These are phyloP conservation scores for Mellivora capensis DNA, from an alignment of 2,113 vertebrate species.

Conservation along the genomic window DNA sequence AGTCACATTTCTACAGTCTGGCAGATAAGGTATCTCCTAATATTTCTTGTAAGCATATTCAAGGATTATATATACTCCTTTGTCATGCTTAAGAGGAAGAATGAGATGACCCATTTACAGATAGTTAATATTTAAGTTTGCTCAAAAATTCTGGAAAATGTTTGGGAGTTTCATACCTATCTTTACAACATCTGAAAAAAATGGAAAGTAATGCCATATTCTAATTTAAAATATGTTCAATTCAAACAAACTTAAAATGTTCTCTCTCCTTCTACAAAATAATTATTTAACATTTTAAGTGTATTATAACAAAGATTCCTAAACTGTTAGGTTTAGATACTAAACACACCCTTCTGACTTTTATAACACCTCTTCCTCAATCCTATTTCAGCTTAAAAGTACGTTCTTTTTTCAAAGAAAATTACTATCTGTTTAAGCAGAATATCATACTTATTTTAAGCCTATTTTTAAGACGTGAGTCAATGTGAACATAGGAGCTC, in stretches of 20 bases:
- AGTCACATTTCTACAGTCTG: conserved; percentile 50
- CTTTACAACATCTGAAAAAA: not conserved
- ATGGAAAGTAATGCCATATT: not conserved
- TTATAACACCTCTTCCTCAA: not conserved
- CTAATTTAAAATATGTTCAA: conserved; percentile 9
- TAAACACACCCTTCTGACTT: not conserved
- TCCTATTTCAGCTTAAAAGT: conserved; percentile 13
- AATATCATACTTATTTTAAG: conserved; percentile 69
- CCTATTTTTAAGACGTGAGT: conserved; percentile 56
- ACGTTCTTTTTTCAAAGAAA: conserved; percentile 68
- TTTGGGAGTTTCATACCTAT: not conserved
- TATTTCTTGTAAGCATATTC: conserved; percentile 55
- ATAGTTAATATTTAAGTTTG: conserved; percentile 70
- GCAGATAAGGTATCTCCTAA: not conserved
- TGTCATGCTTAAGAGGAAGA: conserved; percentile 55
- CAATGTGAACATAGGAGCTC: not conserved
- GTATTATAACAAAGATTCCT: conserved; percentile 71
- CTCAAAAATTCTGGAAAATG: conserved; percentile 68
- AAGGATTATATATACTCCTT: conserved; percentile 51
- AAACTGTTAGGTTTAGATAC: conserved; percentile 49
- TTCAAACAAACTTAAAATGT: conserved; percentile 37
- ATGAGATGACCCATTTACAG: conserved; percentile 67
- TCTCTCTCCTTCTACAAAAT: conserved; percentile 62
- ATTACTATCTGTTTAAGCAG: conserved; percentile 66
- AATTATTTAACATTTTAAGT: conserved; percentile 29